These are phyloP conservation scores for Grammomys dolichurus DNA, from an alignment of 2,113 vertebrate genomes.

Conservation along the genomic window DNA sequence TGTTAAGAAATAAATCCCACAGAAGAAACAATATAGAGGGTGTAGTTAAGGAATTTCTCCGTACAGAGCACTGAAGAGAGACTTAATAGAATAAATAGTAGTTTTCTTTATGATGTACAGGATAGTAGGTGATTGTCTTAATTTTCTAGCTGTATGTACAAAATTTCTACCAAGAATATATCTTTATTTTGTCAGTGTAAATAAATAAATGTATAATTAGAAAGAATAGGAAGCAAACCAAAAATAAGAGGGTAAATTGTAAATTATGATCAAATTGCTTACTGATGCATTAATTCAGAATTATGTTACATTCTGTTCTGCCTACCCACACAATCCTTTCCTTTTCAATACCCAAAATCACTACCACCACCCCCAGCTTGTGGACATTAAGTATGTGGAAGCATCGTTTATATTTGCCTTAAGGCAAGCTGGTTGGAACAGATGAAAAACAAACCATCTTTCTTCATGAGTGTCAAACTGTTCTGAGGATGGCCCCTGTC, in stretches of 20 bases:
- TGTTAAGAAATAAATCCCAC: constrained; percentile 11
- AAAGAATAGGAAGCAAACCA: constrained; percentile 49
- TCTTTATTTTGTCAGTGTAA: constrained; percentile 29
- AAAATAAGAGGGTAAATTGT: not conserved
- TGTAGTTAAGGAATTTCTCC: not conserved
- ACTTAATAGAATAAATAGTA: constrained; percentile 13
- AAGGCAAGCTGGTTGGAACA: constrained; percentile 2
- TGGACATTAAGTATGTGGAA: not conserved
- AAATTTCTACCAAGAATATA: not conserved
- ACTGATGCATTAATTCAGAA: not conserved
- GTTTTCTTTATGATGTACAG: not conserved
- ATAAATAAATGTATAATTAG: constrained; percentile 19
- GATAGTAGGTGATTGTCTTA: constrained; percentile 10
- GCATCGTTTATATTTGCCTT: not conserved
- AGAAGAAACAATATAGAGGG: not conserved
- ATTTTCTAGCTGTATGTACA: not conserved
- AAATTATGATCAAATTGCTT: not conserved
- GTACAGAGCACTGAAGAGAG: not conserved
- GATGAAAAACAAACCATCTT: not conserved
- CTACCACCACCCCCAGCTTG: accelerated
- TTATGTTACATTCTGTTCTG: not conserved
- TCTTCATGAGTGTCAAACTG: constrained; percentile 18
- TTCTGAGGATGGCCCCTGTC: constrained; percentile 40
- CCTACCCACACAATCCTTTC: not conserved
- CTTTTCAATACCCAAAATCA: not conserved